These are phyloP conservation scores for Ommatoiulus sabulosus DNA, from an alignment of 2,888 invertebrate species.

Conservation along the genomic window DNA sequence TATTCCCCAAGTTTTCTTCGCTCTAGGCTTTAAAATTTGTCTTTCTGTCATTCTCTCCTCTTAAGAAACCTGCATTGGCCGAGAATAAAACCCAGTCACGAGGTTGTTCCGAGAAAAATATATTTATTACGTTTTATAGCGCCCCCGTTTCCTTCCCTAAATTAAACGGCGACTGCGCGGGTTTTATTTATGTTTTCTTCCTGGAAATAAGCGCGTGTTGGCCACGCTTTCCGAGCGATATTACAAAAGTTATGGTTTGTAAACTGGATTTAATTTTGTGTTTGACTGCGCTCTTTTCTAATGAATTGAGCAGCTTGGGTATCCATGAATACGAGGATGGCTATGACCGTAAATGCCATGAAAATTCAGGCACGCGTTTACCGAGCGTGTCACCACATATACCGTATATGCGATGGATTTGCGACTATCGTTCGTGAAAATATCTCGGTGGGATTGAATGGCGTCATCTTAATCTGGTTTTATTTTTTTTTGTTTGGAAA, in stretches of 20 bases:
- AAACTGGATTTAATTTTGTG: slow-evolving; percentile 3
- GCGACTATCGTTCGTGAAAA: no score
- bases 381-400: no score
- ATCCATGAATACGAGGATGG: no score
- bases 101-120: background rate
- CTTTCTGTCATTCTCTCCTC: background rate
- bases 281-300: no score
- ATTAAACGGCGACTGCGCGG: background rate
- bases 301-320: no score
- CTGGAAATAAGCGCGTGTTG: background rate
- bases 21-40: background rate
- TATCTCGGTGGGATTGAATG: no score
- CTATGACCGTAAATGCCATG: no score
- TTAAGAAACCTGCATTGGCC: background rate
- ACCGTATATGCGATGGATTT: no score
- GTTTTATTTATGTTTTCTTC: slow-evolving; percentile 26
- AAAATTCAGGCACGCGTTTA: no score
- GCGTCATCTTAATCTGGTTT: no score
- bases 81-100: background rate
- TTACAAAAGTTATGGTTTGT: slow-evolving; percentile 38
- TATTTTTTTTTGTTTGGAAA: no score
- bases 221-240: background rate
- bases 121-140: slow-evolving; percentile 37
- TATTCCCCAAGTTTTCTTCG: slow-evolving; percentile 1
- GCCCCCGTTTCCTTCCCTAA: slow-evolving; percentile 7